These are phyloP conservation scores for Metopolophium dirhodum DNA, from an alignment of 1,140 invertebrate species.

Conservation along the genomic window DNA sequence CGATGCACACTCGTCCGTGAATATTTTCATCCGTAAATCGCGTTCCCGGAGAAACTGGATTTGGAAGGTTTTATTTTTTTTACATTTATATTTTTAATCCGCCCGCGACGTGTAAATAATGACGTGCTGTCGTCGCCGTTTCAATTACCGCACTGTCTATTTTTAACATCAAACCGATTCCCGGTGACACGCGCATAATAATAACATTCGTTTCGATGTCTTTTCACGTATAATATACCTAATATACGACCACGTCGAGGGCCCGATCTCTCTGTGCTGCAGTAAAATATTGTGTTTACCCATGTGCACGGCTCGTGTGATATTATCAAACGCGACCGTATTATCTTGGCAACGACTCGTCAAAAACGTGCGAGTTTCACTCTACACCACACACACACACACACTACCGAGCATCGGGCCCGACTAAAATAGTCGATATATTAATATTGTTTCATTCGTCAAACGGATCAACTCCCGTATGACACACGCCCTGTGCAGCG, in stretches of 20 bases:
- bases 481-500: background rate
- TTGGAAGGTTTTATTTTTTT: background rate
- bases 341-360: slow-evolving; percentile 30
- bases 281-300: background rate
- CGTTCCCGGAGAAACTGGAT: background rate
- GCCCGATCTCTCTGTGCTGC: background rate
- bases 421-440: background rate
- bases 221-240: background rate
- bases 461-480: background rate
- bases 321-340: background rate
- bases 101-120: background rate
- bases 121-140: slow-evolving; percentile 13
- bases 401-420: too few relatives aligned
- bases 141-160: slow-evolving; percentile 4
- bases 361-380: background rate
- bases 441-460: background rate
- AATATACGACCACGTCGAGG: background rate
- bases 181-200: background rate
- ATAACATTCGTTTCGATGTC: background rate
- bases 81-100: background rate
- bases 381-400: background rate
- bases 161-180: slow-evolving; percentile 45
- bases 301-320: background rate
- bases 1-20: background rate
- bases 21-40: background rate